Evolutionary conservation across 2,113 vertebrate genomes (phyloP).

Genomic region (Erythrolamprus reginae): DNA sequence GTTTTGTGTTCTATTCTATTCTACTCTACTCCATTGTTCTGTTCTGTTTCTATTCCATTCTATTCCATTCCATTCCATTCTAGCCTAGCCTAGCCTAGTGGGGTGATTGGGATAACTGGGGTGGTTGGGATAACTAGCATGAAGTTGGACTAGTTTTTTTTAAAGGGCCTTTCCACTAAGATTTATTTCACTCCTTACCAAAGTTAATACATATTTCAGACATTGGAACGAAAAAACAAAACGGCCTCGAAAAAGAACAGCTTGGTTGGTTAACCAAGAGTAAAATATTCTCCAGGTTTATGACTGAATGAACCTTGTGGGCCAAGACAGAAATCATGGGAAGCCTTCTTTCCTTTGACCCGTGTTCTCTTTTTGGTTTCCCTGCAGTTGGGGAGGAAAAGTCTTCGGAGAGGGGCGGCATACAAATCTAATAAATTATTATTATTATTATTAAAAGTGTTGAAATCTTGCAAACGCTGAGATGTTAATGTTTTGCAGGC

Average conservation of each 20-base stretch:
- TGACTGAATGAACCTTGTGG: no score
- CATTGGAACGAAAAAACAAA: neutral
- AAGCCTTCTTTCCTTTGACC: neutral
- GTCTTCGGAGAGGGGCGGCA: no score
- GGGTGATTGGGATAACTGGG: neutral
- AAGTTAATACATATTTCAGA: neutral
- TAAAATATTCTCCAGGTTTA: neutral
- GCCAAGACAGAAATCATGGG: neutral
- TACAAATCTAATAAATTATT: no score
- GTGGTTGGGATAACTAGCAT: neutral
- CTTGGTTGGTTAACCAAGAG: neutral
- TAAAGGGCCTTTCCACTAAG: neutral
- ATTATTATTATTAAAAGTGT: no score
- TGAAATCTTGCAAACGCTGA: neutral
- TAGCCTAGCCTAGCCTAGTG: no score
- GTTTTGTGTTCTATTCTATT: no score
- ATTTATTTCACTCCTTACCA: neutral
- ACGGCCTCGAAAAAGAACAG: neutral
- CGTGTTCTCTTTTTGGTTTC: neutral
- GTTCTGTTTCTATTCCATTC: no score
- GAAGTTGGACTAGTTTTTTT: neutral
- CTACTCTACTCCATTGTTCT: neutral
- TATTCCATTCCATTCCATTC: no score
- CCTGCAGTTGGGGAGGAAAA: neutral
- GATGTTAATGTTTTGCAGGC: neutral